A percentile compares a stretch with the other conserved stretches of the same genome.
Conservation (phyloP, 2,797 vertebrate genomes). For the Sciurus carolinensis region DNA sequence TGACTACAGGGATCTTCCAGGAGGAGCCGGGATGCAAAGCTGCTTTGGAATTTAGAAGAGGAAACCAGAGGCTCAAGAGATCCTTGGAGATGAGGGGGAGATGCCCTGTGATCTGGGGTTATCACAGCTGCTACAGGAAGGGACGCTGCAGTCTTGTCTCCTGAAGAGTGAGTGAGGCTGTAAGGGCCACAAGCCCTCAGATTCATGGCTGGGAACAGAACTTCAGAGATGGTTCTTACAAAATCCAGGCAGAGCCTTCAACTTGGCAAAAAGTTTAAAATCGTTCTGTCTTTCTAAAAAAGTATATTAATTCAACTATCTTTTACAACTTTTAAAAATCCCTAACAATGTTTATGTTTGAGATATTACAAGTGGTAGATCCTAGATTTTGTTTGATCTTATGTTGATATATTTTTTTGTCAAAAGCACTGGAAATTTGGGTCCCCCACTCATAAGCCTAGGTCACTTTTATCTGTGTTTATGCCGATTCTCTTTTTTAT, state of each 20-base stretch:
- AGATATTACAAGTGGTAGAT: background rate
- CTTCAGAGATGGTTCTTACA: conserved; percentile 41
- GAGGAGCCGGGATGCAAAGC: background rate
- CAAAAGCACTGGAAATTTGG: conserved; percentile 17
- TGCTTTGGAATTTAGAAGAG: conserved; percentile 1
- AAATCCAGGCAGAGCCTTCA: background rate
- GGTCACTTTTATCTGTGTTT: background rate
- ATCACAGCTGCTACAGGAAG: background rate
- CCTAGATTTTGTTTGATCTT: conserved; percentile 51
- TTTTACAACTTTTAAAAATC: background rate
- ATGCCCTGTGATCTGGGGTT: background rate
- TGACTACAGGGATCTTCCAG: background rate
- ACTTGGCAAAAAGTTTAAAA: conserved; percentile 15
- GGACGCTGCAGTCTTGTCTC: background rate
- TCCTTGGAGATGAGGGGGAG: background rate
- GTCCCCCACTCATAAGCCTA: background rate
- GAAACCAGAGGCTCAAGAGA: background rate
- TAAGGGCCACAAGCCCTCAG: background rate
- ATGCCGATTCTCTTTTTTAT: background rate
- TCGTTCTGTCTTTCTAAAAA: conserved; percentile 37
- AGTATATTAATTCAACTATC: background rate
- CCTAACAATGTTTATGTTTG: conserved; percentile 58
- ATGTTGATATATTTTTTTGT: conserved; percentile 20
- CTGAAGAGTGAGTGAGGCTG: background rate
- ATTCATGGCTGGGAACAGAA: background rate